Conservation (phyloP, 2,888 invertebrate species). For the Cheilosia soror region DNA sequence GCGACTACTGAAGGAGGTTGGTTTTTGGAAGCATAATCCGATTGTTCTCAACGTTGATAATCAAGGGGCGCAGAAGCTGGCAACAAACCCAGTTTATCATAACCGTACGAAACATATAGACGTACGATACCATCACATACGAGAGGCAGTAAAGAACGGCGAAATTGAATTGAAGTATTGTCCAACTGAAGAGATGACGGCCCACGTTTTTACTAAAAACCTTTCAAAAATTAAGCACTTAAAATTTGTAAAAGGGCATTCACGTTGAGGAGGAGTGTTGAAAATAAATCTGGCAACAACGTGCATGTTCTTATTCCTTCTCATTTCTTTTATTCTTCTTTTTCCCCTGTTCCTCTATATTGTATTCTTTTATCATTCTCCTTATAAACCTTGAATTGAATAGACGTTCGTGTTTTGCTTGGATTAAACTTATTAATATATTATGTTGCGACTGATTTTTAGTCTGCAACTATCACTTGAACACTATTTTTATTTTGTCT, state of each 20-base stretch:
- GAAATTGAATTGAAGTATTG: constrained; percentile 32
- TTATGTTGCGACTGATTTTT: too few species aligned
- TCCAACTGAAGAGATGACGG: constrained; percentile 45
- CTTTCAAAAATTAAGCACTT: not conserved
- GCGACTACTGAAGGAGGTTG: constrained; percentile 54
- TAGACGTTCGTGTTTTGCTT: too few species aligned
- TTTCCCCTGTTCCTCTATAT: not conserved
- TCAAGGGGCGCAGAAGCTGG: constrained; percentile 64
- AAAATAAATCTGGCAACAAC: not conserved
- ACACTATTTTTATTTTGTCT: too few species aligned
- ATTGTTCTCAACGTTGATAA: constrained; percentile 57
- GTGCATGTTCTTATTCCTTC: not conserved
- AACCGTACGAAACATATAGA: constrained; percentile 58
- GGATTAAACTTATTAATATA: too few species aligned
- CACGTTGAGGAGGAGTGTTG: constrained; percentile 14
- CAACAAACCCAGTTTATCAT: constrained; percentile 67
- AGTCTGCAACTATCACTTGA: too few species aligned
- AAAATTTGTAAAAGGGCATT: constrained; percentile 6
- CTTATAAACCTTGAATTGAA: not conserved
- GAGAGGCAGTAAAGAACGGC: constrained; percentile 23
- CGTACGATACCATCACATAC: constrained; percentile 36
- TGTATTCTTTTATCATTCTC: not conserved
- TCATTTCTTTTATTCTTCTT: not conserved
- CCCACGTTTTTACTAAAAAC: constrained; percentile 10
- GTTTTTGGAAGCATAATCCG: constrained; percentile 63